These are phyloP conservation scores for Macroglossus sobrinus DNA, from an alignment of 2,113 vertebrate genomes.

Conservation along the genomic window DNA sequence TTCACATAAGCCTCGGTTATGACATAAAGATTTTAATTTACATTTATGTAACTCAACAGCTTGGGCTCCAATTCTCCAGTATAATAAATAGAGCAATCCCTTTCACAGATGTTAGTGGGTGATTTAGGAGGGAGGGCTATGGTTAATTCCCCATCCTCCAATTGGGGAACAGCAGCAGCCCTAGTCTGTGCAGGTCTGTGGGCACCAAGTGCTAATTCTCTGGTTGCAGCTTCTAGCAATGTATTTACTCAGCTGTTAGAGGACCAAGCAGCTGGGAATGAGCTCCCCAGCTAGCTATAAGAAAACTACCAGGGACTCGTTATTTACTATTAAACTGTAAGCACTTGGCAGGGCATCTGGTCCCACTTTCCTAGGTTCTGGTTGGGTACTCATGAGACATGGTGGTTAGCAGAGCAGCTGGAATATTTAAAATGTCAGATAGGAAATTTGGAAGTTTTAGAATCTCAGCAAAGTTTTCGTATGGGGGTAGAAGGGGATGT, in stretches of 20 bases:
- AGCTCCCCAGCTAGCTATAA: slow-evolving; percentile 62
- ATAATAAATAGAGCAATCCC: neutral
- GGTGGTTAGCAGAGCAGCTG: slow-evolving; percentile 43
- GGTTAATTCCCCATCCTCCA: slow-evolving; percentile 62
- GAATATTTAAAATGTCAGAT: slow-evolving; percentile 46
- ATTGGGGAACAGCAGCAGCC: slow-evolving; percentile 58
- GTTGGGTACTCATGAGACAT: slow-evolving; percentile 38
- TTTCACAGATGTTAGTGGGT: slow-evolving; percentile 10
- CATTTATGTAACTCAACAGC: neutral
- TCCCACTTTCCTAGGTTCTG: slow-evolving; percentile 64
- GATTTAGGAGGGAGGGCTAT: neutral
- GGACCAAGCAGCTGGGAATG: slow-evolving; percentile 73
- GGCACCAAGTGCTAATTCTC: slow-evolving; percentile 57
- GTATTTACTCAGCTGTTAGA: slow-evolving; percentile 78
- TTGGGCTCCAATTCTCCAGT: neutral
- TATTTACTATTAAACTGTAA: slow-evolving; percentile 73
- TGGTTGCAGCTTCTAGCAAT: slow-evolving; percentile 39
- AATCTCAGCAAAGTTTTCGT: neutral
- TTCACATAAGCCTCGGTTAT: neutral
- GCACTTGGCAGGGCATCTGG: slow-evolving; percentile 71
- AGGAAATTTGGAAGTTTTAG: slow-evolving; percentile 32
- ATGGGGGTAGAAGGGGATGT: no score
- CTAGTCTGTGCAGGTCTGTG: neutral
- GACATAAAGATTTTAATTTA: neutral
- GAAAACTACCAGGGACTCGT: slow-evolving; percentile 60